Conservation (phyloP, 2,888 invertebrate species). For the Cheilosia grossa region DNA sequence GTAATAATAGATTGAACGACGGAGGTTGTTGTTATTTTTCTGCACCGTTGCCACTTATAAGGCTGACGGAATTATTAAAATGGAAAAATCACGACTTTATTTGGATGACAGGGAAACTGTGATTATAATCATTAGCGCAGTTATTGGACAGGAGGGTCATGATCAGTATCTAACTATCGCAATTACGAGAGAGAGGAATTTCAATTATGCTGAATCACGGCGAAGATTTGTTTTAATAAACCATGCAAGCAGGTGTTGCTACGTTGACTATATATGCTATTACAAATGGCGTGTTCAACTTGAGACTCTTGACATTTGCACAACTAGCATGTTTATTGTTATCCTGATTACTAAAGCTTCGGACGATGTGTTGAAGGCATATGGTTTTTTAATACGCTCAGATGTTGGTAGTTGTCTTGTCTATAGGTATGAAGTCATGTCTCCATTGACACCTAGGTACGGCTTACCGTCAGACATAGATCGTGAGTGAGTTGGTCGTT, state of each 20-base stretch:
- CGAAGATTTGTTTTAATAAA: constrained; percentile 52
- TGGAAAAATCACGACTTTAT: constrained; percentile 74
- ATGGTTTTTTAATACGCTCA: too few relatives aligned
- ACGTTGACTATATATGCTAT: not conserved
- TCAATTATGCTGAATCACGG: constrained; percentile 69
- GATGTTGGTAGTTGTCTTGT: too few relatives aligned
- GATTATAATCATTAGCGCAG: constrained; percentile 71
- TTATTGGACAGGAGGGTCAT: constrained; percentile 70
- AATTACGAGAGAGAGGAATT: constrained; percentile 68
- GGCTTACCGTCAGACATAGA: too few relatives aligned
- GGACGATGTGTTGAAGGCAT: not conserved
- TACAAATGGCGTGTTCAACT: not conserved
- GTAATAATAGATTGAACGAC: constrained; percentile 60
- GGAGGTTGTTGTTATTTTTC: constrained; percentile 8
- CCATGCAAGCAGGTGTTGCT: constrained; percentile 50
- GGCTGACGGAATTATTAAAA: constrained; percentile 71
- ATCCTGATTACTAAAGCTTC: not conserved
- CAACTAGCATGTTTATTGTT: constrained; percentile 1
- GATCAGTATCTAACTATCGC: constrained; percentile 72
- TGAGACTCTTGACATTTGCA: not conserved
- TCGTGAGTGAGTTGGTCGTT: too few relatives aligned
- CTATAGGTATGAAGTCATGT: too few relatives aligned
- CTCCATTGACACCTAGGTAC: too few relatives aligned
- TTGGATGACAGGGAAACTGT: constrained; percentile 71
- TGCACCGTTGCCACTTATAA: constrained; percentile 45